phyloP scores from a whole-genome alignment of 2,113 vertebrate genomes.

The Silurus meridionalis region DNA sequence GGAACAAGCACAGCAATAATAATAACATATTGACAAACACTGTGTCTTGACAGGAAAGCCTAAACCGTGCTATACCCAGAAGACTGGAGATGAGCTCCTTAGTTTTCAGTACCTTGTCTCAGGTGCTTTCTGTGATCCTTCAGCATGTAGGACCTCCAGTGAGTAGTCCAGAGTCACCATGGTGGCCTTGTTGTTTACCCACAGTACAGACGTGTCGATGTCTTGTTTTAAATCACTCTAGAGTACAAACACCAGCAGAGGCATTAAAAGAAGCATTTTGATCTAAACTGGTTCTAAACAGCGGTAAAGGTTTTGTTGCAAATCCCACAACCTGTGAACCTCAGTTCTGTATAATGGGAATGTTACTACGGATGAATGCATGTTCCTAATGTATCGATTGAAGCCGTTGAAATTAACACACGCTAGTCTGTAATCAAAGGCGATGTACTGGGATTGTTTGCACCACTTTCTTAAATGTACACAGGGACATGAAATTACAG shows the following conservation, averaged over 20 bases:
- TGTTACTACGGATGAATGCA: not conserved
- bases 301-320: not conserved
- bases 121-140: slow-evolving; percentile 58
- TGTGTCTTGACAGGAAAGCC: not conserved
- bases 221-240: slow-evolving; percentile 94
- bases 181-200: slow-evolving; percentile 89
- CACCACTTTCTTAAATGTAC: not conserved
- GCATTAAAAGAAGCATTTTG: not conserved
- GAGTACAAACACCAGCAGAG: slow-evolving; percentile 18
- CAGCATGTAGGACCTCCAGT: slow-evolving; percentile 76
- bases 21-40: not conserved
- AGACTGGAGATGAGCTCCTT: not conserved
- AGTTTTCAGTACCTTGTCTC: slow-evolving; percentile 82
- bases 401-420: not conserved
- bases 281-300: not conserved
- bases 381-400: not conserved
- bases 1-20: not conserved
- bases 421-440: not conserved
- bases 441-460: not conserved
- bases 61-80: not conserved
- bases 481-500: not conserved
- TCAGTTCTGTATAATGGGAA: not conserved
- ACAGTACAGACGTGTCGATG: slow-evolving; percentile 91
- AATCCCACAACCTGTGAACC: not conserved
- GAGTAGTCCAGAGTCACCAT: slow-evolving; percentile 99